Percentiles rank a stretch among this genome's conserved stretches.
These are phyloP conservation scores for Microchirus variegatus DNA, from an alignment of 2,797 vertebrate species.

Conservation along the genomic window DNA sequence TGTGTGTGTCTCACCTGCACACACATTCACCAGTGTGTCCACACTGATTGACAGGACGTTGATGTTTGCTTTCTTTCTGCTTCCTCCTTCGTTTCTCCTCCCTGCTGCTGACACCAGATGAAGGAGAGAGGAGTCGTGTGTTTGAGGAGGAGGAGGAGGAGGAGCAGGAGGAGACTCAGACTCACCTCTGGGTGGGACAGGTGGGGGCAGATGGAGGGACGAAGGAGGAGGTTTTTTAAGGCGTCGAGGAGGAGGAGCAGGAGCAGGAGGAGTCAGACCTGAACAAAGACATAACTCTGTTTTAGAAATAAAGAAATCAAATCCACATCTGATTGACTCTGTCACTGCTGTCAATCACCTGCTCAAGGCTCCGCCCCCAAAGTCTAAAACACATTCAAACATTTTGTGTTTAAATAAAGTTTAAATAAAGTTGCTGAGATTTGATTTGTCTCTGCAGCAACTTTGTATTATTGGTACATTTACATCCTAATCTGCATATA, in stretches of 20 bases:
- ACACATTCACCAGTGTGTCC: conserved; percentile 71
- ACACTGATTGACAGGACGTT: conserved; percentile 75
- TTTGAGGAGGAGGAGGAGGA: not conserved
- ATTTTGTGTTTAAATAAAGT: too few relatives aligned
- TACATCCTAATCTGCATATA: too few relatives aligned
- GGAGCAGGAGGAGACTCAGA: conserved; percentile 22
- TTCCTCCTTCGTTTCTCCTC: conserved; percentile 33
- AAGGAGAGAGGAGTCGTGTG: not conserved
- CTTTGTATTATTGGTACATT: too few relatives aligned
- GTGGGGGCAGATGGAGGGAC: conserved; percentile 64
- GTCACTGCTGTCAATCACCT: too few relatives aligned
- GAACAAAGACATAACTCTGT: too few relatives aligned
- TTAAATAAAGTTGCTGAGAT: too few relatives aligned
- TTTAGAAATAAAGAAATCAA: too few relatives aligned
- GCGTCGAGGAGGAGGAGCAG: conserved; percentile 54
- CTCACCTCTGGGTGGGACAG: conserved; percentile 76
- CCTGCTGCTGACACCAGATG: conserved; percentile 33
- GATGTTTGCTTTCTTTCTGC: conserved; percentile 64
- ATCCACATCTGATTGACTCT: too few relatives aligned
- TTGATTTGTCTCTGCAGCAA: too few relatives aligned
- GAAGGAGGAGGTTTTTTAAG: conserved; percentile 39
- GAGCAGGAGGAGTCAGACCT: not conserved
- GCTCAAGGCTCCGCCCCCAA: too few relatives aligned
- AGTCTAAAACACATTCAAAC: too few relatives aligned
- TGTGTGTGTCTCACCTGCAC: conserved; percentile 52